Conservation (phyloP, 2,797 vertebrate genomes). For the Gymnoscopelus microlampas region DNA sequence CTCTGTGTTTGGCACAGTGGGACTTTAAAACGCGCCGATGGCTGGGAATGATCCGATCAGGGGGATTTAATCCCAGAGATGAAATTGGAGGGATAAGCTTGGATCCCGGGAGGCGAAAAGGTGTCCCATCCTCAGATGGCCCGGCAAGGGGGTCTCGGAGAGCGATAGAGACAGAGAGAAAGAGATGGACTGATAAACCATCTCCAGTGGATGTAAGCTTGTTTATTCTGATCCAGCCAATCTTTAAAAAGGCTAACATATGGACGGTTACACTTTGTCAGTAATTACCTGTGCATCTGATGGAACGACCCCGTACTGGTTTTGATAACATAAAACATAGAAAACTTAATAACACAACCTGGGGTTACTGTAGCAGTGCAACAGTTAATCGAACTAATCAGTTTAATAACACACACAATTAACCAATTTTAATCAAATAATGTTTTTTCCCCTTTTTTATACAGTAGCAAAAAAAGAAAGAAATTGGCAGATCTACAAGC, state of each 20-base stretch:
- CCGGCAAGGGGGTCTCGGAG: slow-evolving; percentile 28
- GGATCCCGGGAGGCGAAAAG: background rate
- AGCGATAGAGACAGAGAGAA: slow-evolving; percentile 10
- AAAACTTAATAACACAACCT: too few relatives aligned
- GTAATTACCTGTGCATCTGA: too few relatives aligned
- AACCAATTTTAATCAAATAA: too few relatives aligned
- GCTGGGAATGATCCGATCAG: slow-evolving; percentile 13
- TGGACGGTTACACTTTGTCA: background rate
- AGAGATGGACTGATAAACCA: background rate
- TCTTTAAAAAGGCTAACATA: background rate
- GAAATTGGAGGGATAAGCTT: slow-evolving; percentile 1
- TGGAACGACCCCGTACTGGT: too few relatives aligned
- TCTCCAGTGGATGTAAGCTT: background rate
- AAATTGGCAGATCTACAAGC: too few relatives aligned
- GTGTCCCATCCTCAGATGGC: background rate
- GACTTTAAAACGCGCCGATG: background rate
- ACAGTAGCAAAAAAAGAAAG: too few relatives aligned
- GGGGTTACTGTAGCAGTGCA: too few relatives aligned
- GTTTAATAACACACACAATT: too few relatives aligned
- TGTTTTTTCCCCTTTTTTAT: too few relatives aligned
- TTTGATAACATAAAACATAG: too few relatives aligned
- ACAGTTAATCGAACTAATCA: too few relatives aligned
- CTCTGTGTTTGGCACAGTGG: background rate
- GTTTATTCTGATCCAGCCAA: background rate
- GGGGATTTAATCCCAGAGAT: slow-evolving; percentile 11